phyloP scores from a whole-genome alignment of 2,113 vertebrate genomes.

The Pavo muticus region DNA sequence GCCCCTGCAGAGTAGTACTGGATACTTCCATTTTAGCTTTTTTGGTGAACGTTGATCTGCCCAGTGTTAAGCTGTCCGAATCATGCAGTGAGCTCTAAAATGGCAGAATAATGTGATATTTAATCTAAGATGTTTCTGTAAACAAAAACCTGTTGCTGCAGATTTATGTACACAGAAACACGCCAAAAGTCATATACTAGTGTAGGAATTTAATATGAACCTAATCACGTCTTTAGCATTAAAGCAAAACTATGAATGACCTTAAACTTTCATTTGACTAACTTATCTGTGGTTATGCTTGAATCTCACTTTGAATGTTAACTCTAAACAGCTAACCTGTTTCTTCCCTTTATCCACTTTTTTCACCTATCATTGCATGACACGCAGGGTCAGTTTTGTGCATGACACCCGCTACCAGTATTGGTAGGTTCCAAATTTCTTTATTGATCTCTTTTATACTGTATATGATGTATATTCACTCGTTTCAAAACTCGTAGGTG shows the following conservation, averaged over 20 bases:
- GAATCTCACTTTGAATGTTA: slow-evolving; percentile 86
- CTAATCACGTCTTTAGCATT: slow-evolving; percentile 17
- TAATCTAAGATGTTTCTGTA: neutral
- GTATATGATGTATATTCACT: slow-evolving; percentile 75
- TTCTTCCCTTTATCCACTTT: slow-evolving; percentile 88
- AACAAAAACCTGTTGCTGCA: neutral
- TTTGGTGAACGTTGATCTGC: neutral
- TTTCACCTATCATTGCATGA: slow-evolving; percentile 89
- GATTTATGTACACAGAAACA: neutral
- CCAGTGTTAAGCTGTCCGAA: neutral
- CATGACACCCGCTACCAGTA: slow-evolving; percentile 99
- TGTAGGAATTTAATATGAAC: slow-evolving; percentile 11
- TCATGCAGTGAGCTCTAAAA: neutral
- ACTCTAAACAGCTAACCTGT: slow-evolving; percentile 89
- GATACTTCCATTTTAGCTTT: neutral
- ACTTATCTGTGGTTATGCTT: slow-evolving; percentile 84
- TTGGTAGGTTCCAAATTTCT: slow-evolving; percentile 97
- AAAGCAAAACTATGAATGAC: slow-evolving; percentile 75
- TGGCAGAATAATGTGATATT: neutral
- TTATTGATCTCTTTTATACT: slow-evolving; percentile 82
- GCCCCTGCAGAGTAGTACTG: accelerated
- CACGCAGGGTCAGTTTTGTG: slow-evolving; percentile 99
- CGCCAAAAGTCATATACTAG: neutral
- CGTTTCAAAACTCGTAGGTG: slow-evolving; percentile 71
- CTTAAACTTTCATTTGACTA: slow-evolving; percentile 79